These are phyloP conservation scores for Bathynomus jamesi DNA, from an alignment of 1,140 invertebrate genomes.

Conservation along the genomic window DNA sequence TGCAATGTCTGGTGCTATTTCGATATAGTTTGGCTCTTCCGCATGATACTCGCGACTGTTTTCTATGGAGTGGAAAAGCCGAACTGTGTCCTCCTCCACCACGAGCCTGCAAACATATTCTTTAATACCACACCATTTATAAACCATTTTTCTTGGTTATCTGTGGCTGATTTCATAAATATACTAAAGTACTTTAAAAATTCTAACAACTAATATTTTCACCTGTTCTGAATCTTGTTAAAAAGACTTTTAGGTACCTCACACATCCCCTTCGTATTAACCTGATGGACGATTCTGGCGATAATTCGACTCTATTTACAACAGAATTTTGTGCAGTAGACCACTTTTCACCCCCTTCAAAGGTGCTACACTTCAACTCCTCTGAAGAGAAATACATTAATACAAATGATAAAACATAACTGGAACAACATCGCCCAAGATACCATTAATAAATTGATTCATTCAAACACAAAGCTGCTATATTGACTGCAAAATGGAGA, in stretches of 20 bases:
- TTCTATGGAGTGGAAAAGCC: constrained; percentile 69
- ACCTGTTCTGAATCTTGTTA: not conserved
- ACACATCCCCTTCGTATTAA: not conserved
- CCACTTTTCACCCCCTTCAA: not conserved
- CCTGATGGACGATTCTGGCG: not conserved
- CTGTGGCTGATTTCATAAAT: too few relatives aligned
- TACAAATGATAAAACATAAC: not conserved
- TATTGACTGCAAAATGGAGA: too few relatives aligned
- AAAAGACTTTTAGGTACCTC: too few relatives aligned
- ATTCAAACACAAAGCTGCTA: not conserved
- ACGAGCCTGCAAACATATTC: not conserved
- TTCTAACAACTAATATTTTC: not conserved
- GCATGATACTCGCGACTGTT: constrained; percentile 78
- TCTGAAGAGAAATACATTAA: not conserved
- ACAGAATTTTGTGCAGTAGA: not conserved
- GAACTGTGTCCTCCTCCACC: constrained; percentile 55
- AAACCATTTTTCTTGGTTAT: not conserved
- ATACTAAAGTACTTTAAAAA: too few relatives aligned
- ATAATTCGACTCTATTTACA: not conserved
- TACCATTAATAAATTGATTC: not conserved
- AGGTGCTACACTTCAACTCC: not conserved
- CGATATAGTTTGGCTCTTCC: constrained; percentile 66
- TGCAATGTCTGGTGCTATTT: constrained; percentile 57
- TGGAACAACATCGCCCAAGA: not conserved
- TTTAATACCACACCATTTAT: not conserved